Evolutionary conservation across 2,113 vertebrate genomes (phyloP).

Genomic region (Macroglossus sobrinus): DNA sequence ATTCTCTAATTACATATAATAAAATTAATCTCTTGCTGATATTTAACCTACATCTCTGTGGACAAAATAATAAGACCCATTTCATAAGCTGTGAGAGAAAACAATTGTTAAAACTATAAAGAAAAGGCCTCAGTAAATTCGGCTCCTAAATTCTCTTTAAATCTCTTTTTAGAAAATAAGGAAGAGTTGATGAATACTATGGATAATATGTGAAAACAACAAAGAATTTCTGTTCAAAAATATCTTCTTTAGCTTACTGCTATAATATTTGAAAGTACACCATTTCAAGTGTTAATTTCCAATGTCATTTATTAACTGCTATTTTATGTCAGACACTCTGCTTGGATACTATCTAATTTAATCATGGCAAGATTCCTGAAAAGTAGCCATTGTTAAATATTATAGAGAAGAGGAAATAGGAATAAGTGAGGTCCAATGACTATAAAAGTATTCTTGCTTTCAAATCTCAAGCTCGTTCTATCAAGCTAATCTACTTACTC

Average conservation of each 20-base stretch:
- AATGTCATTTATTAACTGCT: background rate
- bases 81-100: conserved; percentile 21
- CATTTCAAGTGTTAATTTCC: background rate
- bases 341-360: background rate
- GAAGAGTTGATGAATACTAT: background rate
- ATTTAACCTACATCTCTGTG: conserved; percentile 48
- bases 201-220: background rate
- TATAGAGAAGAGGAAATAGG: background rate
- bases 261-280: background rate
- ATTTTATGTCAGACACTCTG: background rate
- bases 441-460: background rate
- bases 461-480: background rate
- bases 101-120: conserved; percentile 45
- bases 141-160: background rate
- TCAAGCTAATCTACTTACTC: background rate
- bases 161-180: background rate
- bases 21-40: conserved; percentile 53
- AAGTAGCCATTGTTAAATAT: background rate
- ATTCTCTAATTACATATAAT: conserved; percentile 33
- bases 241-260: background rate
- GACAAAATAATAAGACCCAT: conserved; percentile 38
- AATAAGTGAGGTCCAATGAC: background rate
- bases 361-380: background rate
- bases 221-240: background rate
- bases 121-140: background rate